Base-by-base conservation (phyloP, 2,797 vertebrate genomes). In the Babyrousa celebensis region DNA sequence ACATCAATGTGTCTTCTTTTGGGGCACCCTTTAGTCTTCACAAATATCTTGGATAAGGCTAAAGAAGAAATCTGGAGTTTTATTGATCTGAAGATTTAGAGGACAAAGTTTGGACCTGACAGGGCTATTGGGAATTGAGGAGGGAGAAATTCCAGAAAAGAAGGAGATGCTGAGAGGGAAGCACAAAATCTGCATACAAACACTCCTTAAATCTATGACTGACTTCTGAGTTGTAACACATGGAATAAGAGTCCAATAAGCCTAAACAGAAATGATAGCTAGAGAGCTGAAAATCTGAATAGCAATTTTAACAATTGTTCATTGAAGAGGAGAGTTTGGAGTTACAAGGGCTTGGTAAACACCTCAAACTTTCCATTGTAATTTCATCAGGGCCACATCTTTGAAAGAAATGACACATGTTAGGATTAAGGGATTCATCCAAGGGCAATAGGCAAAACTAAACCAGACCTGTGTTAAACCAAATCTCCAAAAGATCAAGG, bases 11-110 rank as follows among this genome's bases (percentile, higher is more conserved):
- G 23, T 56, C 4, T 84, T 91, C 65, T 56, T 62, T 48, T 63
- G 92, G 23, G 77, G 14, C 7, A 85, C 48, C 6, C 7, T 54
- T 93, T 29, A 56, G 58, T 74, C 20, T 25, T 91, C 78, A 91
- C 5, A 92, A 88, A 85, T 85, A 63, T 60, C 52, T 63, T 83
- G 20, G 52, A 52, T 78, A 32, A 36, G 18, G 2, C 52, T 63
- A 16, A 56, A 63, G 14, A 2, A 77, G 63, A 96, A 89, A 88
- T 52, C 29, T 82, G 68, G 29, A 63, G 32, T 54, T 91, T 86
- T 85, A 63, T n/a, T 78, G 74, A 95, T 58, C 16, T 62, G 11
- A 91, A 94, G n/a, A 91, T 74, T 95, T 68, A 88, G 40, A 96
- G n/a, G 14, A 72, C 48, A 93, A 21, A 91, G 8, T 83, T 95